Conservation (phyloP, 2,888 invertebrate genomes). For the Torymus texanus region DNA sequence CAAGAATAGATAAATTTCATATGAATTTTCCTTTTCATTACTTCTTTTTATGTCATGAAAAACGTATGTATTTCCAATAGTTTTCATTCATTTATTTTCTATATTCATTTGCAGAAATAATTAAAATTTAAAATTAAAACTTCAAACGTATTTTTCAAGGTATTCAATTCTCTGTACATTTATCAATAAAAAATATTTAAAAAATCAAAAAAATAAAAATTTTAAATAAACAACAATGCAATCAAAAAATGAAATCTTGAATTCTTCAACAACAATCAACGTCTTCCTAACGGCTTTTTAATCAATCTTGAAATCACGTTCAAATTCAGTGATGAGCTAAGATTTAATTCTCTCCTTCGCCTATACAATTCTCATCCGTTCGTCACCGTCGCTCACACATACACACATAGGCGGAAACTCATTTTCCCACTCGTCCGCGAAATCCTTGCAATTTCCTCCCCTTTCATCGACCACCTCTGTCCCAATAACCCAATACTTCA, state of each 20-base stretch:
- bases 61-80: too few relatives aligned
- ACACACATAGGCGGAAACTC: neutral
- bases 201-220: too few relatives aligned
- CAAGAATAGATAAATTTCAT: too few relatives aligned
- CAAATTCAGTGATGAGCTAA: slow-evolving; percentile 48
- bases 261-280: too few relatives aligned
- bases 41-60: neutral
- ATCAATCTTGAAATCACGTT: slow-evolving; percentile 14
- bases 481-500: neutral
- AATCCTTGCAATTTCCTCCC: neutral
- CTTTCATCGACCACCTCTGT: neutral
- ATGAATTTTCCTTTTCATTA: too few relatives aligned
- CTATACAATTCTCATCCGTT: neutral
- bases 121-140: neutral
- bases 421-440: neutral
- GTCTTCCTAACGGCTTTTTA: too few relatives aligned
- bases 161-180: too few relatives aligned
- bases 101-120: neutral
- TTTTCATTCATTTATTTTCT: neutral
- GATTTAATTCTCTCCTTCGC: slow-evolving; percentile 15
- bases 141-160: too few relatives aligned
- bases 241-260: too few relatives aligned
- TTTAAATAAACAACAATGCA: too few relatives aligned
- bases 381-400: neutral
- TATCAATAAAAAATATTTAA: too few relatives aligned